These are phyloP conservation scores for Petrocephalus zakoni DNA, from an alignment of 2,113 vertebrate genomes.

Conservation along the genomic window DNA sequence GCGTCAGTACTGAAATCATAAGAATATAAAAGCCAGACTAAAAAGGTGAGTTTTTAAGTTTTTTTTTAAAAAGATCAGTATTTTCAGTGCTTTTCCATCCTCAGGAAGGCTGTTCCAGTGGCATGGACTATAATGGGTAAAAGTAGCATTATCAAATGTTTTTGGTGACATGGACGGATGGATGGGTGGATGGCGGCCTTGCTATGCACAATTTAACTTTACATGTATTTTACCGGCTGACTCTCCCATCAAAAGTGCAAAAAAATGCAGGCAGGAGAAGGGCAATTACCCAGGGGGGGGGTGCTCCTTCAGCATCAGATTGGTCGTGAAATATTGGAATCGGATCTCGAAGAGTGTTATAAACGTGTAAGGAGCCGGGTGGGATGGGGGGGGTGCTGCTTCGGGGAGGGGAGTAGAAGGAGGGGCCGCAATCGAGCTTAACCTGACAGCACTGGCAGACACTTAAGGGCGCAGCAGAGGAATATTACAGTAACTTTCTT, in stretches of 20 bases:
- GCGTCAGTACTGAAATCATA: not conserved
- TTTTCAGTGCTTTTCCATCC: not conserved
- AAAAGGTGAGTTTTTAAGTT: not conserved
- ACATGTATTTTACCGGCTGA: not conserved
- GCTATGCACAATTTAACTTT: not conserved
- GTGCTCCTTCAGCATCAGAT: not conserved
- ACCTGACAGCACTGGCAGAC: constrained; percentile 32
- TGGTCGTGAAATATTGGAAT: not conserved
- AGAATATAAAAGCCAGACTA: not conserved
- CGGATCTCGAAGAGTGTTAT: not conserved
- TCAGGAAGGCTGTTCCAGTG: not conserved
- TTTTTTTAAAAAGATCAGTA: not conserved
- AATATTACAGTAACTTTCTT: not conserved
- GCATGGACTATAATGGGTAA: not conserved
- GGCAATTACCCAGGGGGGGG: not conserved
- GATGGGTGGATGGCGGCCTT: not conserved
- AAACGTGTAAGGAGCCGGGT: not conserved
- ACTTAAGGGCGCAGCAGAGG: constrained; percentile 40
- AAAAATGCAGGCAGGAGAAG: not conserved
- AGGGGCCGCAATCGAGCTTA: constrained; percentile 22
- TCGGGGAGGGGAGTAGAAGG: not conserved
- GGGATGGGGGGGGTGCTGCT: not conserved
- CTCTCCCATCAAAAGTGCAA: not conserved
- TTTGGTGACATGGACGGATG: not conserved
- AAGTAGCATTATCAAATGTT: not conserved